A percentile compares a stretch with the other conserved stretches of the same genome.
Evolutionary conservation across 1,140 invertebrate genomes (phyloP).

Genomic region (Drosophila orosa): DNA sequence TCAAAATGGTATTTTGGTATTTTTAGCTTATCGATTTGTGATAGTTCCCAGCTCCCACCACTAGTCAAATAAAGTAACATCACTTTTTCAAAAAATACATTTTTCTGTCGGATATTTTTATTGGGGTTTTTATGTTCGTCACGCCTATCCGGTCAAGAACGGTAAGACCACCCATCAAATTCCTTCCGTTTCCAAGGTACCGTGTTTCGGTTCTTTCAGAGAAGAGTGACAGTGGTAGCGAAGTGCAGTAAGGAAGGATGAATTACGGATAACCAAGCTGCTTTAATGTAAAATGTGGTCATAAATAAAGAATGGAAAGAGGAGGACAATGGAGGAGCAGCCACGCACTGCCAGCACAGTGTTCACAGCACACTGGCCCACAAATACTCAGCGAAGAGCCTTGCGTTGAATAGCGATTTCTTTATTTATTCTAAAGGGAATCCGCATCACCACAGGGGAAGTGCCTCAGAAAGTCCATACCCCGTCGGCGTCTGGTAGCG

Average conservation of each 20-base stretch:
- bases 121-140: too few species aligned
- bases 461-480: not conserved
- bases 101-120: too few species aligned
- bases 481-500: not conserved
- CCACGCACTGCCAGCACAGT: slow-evolving; percentile 68
- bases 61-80: not conserved
- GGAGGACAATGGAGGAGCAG: slow-evolving; percentile 29
- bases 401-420: slow-evolving; percentile 70
- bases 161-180: slow-evolving; percentile 85
- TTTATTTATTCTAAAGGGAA: slow-evolving; percentile 13
- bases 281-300: slow-evolving; percentile 82
- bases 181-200: too few species aligned
- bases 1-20: not conserved
- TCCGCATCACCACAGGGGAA: not conserved
- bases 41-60: too few species aligned
- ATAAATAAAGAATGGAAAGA: slow-evolving; percentile 48
- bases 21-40: too few species aligned
- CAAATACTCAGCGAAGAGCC: slow-evolving; percentile 59
- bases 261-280: slow-evolving; percentile 56
- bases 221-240: slow-evolving; percentile 96
- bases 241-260: slow-evolving; percentile 89
- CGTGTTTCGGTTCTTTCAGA: slow-evolving; percentile 86
- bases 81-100: not conserved
- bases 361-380: slow-evolving; percentile 38
- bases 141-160: slow-evolving; percentile 98